A percentile compares a stretch with the other conserved stretches of the same genome.
phyloP scores from a whole-genome alignment of 2,888 invertebrate genomes.

The Chrysolina oricalcia region DNA sequence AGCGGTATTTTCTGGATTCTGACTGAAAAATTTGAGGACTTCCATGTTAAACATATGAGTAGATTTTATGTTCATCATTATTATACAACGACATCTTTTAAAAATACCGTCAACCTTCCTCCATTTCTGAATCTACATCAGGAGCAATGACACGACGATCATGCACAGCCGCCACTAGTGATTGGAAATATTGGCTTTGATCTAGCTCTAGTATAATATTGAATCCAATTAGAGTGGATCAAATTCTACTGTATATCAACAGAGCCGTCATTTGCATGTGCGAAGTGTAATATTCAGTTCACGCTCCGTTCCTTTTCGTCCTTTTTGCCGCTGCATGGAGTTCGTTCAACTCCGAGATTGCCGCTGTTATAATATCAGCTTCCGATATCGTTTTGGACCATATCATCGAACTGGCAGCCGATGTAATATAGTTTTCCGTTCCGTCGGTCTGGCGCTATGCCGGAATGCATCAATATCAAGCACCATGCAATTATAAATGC shows the following conservation, averaged over 20 bases:
- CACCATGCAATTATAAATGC: neutral
- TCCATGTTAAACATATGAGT: too few relatives aligned
- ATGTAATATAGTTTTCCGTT: neutral
- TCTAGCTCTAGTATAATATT: neutral
- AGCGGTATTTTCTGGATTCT: too few relatives aligned
- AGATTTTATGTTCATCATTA: too few relatives aligned
- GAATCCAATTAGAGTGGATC: neutral
- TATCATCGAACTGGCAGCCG: neutral
- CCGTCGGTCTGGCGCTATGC: neutral
- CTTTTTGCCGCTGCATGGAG: neutral
- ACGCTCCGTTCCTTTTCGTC: neutral
- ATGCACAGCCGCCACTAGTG: neutral
- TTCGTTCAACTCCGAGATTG: conserved; percentile 12
- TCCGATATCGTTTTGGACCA: neutral
- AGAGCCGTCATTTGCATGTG: conserved; percentile 22
- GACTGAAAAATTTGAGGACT: too few relatives aligned
- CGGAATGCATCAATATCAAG: neutral
- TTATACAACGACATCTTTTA: too few relatives aligned
- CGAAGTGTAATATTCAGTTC: conserved; percentile 12
- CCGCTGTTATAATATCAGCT: neutral
- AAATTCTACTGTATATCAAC: conserved; percentile 10
- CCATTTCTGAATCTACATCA: too few relatives aligned
- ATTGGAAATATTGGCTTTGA: neutral
- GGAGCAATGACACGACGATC: too few relatives aligned
- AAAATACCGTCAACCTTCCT: too few relatives aligned